These are phyloP conservation scores for Varanus komodoensis DNA, from an alignment of 2,113 vertebrate genomes.

Conservation along the genomic window DNA sequence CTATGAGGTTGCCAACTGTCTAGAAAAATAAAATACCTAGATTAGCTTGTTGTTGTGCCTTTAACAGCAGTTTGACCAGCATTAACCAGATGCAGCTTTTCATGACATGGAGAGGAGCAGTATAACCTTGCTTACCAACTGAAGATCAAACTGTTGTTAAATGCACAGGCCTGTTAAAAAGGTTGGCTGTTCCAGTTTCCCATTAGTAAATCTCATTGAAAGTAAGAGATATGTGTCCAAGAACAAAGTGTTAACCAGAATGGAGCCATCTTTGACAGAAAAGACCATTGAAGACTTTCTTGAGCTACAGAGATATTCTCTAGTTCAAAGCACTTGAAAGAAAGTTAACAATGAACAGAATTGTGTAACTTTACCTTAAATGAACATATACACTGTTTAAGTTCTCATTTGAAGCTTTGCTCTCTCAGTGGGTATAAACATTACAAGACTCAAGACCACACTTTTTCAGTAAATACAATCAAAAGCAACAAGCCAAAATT, in stretches of 20 bases:
- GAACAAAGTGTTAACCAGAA: background rate
- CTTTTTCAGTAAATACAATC: background rate
- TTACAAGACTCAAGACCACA: background rate
- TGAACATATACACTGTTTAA: background rate
- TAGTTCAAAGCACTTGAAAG: background rate
- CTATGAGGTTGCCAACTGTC: background rate
- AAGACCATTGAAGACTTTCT: background rate
- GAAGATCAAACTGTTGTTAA: background rate
- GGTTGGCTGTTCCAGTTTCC: background rate
- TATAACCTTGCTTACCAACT: background rate
- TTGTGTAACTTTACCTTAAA: background rate
- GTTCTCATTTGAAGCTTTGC: background rate
- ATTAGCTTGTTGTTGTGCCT: background rate
- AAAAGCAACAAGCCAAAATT: constrained; percentile 10
- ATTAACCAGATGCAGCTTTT: background rate
- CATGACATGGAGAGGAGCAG: background rate
- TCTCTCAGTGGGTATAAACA: background rate
- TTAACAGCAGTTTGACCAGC: background rate
- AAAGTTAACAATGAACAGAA: background rate
- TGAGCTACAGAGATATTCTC: background rate
- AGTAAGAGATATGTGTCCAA: background rate
- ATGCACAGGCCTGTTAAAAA: background rate
- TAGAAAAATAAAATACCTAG: background rate
- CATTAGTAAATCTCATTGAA: background rate
- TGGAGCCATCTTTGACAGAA: background rate